Conservation (phyloP, 2,113 vertebrate genomes). For the Hypomesus transpacificus region DNA sequence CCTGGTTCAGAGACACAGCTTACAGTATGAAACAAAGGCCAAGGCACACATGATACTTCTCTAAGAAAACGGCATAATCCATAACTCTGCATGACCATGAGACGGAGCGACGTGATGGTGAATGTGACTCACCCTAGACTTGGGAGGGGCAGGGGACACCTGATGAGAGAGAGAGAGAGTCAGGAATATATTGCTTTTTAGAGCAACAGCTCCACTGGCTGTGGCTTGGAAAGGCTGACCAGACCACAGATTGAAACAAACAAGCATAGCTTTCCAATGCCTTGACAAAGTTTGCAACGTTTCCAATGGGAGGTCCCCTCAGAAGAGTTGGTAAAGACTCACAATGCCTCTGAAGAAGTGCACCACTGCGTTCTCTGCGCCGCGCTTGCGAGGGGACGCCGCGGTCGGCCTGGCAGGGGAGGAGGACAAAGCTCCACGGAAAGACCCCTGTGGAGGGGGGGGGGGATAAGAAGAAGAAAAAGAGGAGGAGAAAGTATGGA, state of each 20-base stretch:
- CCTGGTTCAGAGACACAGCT: constrained; percentile 30
- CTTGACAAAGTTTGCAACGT: no score
- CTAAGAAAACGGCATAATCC: no score
- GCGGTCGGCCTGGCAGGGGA: constrained; percentile 82
- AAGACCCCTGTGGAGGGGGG: constrained; percentile 64
- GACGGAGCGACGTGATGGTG: background rate
- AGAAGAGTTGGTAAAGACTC: constrained; percentile 58
- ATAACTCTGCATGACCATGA: background rate
- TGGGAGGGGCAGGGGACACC: constrained; percentile 75
- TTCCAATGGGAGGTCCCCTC: no score
- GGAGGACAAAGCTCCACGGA: constrained; percentile 76
- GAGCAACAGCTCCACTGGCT: no score
- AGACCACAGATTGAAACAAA: constrained; percentile 17
- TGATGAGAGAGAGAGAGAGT: constrained; percentile 38
- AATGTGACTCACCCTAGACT: constrained; percentile 73
- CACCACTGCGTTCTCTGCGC: constrained; percentile 88
- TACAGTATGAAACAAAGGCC: background rate
- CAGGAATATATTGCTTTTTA: background rate
- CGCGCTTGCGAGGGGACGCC: constrained; percentile 79
- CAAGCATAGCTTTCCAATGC: background rate
- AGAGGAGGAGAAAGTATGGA: background rate
- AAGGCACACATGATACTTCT: background rate
- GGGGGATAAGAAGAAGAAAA: background rate
- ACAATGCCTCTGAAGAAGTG: constrained; percentile 98
- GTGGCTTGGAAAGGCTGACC: background rate